Evolutionary conservation across 2,888 invertebrate genomes (phyloP).

Genomic region (Thymelicus lineola): DNA sequence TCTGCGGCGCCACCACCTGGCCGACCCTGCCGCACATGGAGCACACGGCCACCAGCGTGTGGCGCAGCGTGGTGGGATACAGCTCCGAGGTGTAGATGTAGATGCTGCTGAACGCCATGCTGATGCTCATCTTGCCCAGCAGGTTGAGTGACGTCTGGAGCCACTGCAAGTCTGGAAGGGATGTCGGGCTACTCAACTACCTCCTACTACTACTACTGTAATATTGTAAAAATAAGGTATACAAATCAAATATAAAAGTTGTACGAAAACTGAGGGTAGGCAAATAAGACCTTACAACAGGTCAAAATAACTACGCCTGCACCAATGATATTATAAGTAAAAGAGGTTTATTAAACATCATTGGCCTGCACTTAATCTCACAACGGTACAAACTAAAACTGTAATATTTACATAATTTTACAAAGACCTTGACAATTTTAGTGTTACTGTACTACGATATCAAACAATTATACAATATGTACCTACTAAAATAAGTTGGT

Average conservation of each 20-base stretch:
- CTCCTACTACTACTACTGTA: conserved; percentile 2
- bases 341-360: no score
- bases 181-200: conserved; percentile 5
- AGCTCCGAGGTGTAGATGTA: conserved; percentile 87
- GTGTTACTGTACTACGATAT: not conserved
- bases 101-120: conserved; percentile 78
- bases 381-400: no score
- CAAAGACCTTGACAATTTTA: not conserved
- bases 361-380: no score
- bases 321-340: no score
- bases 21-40: conserved; percentile 88
- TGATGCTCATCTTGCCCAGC: conserved; percentile 76
- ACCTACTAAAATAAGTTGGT: not conserved
- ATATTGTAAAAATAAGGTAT: not conserved
- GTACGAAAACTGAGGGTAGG: no score
- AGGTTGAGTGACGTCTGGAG: conserved; percentile 80
- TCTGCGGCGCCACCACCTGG: conserved; percentile 88
- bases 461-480: not conserved
- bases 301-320: no score
- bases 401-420: no score
- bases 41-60: conserved; percentile 86
- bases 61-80: conserved; percentile 87
- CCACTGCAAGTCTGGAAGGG: conserved; percentile 67
- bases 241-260: not conserved
- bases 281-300: no score